Base-by-base conservation (phyloP, 2,888 invertebrate genomes). In the Drosophila monieri region DNA sequence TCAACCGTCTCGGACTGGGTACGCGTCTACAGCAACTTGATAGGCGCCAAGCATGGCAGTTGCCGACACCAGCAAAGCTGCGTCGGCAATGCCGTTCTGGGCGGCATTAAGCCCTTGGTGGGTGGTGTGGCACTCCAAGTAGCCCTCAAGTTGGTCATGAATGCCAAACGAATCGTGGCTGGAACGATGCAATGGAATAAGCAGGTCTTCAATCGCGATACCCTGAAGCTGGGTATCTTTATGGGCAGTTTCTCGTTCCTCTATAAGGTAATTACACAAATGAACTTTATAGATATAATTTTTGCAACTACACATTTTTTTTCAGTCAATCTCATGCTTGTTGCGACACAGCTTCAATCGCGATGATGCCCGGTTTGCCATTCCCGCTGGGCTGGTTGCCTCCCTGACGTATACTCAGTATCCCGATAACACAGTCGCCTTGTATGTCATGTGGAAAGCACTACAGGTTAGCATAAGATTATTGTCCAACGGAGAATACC, bases 361-460 rank as follows among this genome's bases (percentile, higher is more conserved):
- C 78, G 95, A 96, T 89, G 93, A 93, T 60, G 91, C 93, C 9
- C 80, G 92, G 12, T 93, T 94, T 89, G 95, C 95, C 0, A 90
- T 95, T 76, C 93, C 95, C 37, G 95, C 96, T 6, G 96, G 95
- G 15, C 91, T 95, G 57, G 78, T 95, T 14, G 95, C 95, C 5
- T 95, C 96, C 43, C 90, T 94, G 49, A 93, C 95, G 35, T 96
- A 97, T 92, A 92, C 93, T 25, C 94, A 94, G 78, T 96, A 95
- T 91, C 95, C 95, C 32, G 95, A 95, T 85, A 94, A 94, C 43
- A 95, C 96, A 0, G 93, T 97, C 53, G 95, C 96, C n/a, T 92
- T 97, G 27, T 97, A 97, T 90, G 94, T 95, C 6, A 93, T 96
- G 92, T 96, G 96, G 95, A 97, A 97, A 92, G 93, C 95, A 47